Percentiles rank a stretch among this genome's conserved stretches.
Evolutionary conservation across 2,888 invertebrate genomes (phyloP).

Genomic region (Saturnia pavonia): DNA sequence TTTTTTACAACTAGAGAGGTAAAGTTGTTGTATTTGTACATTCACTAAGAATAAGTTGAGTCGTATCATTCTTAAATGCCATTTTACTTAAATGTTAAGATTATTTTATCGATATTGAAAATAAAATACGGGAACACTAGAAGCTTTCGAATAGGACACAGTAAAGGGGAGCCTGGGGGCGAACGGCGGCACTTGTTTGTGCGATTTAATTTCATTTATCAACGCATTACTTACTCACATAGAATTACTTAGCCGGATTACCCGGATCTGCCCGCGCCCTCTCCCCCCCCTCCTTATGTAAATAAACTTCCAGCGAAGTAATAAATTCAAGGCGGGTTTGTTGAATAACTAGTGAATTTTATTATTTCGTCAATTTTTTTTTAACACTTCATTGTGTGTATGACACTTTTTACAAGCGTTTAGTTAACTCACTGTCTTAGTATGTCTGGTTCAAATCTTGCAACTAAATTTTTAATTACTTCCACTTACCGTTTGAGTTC

Average conservation of each 20-base stretch:
- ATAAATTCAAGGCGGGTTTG: constrained; percentile 4
- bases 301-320: constrained; percentile 39
- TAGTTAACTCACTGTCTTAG: too few relatives aligned
- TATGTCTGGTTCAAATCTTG: too few relatives aligned
- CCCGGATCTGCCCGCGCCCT: constrained; percentile 54
- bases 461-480: too few relatives aligned
- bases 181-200: constrained; percentile 77
- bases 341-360: neutral
- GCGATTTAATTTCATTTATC: constrained; percentile 83
- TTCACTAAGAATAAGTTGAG: neutral
- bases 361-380: too few relatives aligned
- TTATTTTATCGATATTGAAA: constrained; percentile 1
- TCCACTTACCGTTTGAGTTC: too few relatives aligned
- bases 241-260: constrained; percentile 80
- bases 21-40: neutral
- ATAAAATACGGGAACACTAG: neutral
- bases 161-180: constrained; percentile 65
- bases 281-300: constrained; percentile 47
- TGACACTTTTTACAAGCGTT: too few relatives aligned
- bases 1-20: too few relatives aligned
- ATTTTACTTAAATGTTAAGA: neutral
- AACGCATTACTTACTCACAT: constrained; percentile 80
- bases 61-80: neutral
- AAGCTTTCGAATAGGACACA: neutral
- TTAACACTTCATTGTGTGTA: too few relatives aligned